A percentile compares a stretch with the other conserved stretches of the same genome.
These are phyloP conservation scores for Amphipoea lucens DNA, from an alignment of 2,888 invertebrate genomes.

Conservation along the genomic window DNA sequence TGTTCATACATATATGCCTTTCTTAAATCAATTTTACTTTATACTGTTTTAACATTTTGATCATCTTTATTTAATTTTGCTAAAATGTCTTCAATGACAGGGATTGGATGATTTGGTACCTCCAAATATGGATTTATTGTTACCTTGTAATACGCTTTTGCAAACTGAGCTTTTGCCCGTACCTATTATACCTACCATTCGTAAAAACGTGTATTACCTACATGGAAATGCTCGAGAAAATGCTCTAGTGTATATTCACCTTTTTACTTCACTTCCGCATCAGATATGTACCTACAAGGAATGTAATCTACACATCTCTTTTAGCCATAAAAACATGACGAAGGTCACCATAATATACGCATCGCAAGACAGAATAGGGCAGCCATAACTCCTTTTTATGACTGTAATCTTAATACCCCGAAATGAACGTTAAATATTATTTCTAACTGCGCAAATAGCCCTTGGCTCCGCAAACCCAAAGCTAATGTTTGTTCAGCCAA, in stretches of 20 bases:
- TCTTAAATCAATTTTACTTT: no score
- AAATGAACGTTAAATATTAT: conserved; percentile 57
- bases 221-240: no score
- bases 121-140: no score
- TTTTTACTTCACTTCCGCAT: conserved; percentile 15
- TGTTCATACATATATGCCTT: background rate
- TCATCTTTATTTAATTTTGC: no score
- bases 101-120: no score
- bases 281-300: conserved; percentile 12
- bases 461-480: conserved; percentile 25
- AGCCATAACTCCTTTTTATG: conserved; percentile 52
- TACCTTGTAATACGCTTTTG: no score
- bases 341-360: conserved; percentile 50
- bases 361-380: conserved; percentile 42
- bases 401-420: conserved; percentile 57
- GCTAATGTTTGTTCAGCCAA: conserved; percentile 42
- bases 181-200: no score
- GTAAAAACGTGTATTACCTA: no score
- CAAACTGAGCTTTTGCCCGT: no score
- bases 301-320: conserved; percentile 42
- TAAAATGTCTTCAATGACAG: no score
- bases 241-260: no score
- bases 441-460: conserved; percentile 49
- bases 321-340: conserved; percentile 39
- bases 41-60: no score